Conservation (phyloP, 1,140 invertebrate species). For the Parasteatoda tepidariorum region DNA sequence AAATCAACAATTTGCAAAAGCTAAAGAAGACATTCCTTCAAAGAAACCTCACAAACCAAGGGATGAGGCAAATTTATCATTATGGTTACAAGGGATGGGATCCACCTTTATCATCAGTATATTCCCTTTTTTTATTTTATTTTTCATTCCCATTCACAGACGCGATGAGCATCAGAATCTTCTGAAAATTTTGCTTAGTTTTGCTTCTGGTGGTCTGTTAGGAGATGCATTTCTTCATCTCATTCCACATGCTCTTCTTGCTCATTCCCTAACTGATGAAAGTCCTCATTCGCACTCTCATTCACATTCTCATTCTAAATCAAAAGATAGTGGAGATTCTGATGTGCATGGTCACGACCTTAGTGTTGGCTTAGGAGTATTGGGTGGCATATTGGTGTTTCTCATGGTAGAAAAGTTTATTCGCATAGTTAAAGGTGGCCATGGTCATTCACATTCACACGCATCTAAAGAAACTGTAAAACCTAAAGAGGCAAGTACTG, state of each 20-base stretch:
- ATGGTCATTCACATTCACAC: slow-evolving; percentile 75
- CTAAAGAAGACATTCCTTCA: background rate
- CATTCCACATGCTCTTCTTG: slow-evolving; percentile 91
- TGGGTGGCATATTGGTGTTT: slow-evolving; percentile 92
- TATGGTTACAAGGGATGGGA: slow-evolving; percentile 83
- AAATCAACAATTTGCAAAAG: slow-evolving; percentile 72
- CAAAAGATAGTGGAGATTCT: slow-evolving; percentile 4
- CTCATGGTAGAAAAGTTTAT: slow-evolving; percentile 94
- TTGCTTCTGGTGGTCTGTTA: slow-evolving; percentile 93
- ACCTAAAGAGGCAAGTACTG: background rate
- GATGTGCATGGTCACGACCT: slow-evolving; percentile 78
- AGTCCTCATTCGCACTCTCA: slow-evolving; percentile 67
- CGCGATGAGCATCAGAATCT: slow-evolving; percentile 83
- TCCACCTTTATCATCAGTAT: slow-evolving; percentile 93
- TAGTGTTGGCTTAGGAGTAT: slow-evolving; percentile 87
- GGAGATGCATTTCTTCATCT: slow-evolving; percentile 97
- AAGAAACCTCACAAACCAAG: slow-evolving; percentile 37
- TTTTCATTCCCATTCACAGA: slow-evolving; percentile 93
- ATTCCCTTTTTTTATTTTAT: slow-evolving; percentile 92
- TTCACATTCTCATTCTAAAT: slow-evolving; percentile 68
- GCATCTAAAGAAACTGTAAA: slow-evolving; percentile 55
- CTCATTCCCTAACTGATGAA: slow-evolving; percentile 71
- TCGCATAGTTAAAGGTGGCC: slow-evolving; percentile 85
- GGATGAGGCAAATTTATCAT: slow-evolving; percentile 40
- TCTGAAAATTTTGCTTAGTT: slow-evolving; percentile 89